phyloP scores from a whole-genome alignment of 2,888 invertebrate species.

The Andrena trimmerana region DNA sequence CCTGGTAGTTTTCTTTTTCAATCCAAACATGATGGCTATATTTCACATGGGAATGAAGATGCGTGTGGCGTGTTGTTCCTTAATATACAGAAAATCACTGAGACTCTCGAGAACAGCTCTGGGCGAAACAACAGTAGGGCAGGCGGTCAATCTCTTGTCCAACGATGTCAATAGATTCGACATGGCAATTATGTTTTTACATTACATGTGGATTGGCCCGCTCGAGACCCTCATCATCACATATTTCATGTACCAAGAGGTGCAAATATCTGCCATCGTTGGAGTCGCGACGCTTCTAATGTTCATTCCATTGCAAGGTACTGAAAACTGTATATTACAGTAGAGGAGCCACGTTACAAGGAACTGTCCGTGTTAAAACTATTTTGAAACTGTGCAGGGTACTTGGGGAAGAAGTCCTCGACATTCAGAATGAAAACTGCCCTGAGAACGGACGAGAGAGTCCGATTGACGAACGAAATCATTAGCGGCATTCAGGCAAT shows the following conservation, averaged over 20 bases:
- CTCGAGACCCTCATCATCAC: constrained; percentile 92
- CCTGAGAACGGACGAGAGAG: constrained; percentile 94
- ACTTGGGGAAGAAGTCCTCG: constrained; percentile 92
- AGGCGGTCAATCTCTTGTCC: constrained; percentile 95
- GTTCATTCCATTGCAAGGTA: constrained; percentile 91
- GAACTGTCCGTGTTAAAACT: neutral
- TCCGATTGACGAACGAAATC: constrained; percentile 96
- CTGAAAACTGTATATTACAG: neutral
- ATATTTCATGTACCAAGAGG: constrained; percentile 91
- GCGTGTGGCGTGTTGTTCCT: constrained; percentile 92
- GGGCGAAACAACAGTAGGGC: constrained; percentile 92
- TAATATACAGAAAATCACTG: constrained; percentile 93
- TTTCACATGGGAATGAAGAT: constrained; percentile 94
- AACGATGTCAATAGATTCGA: constrained; percentile 98
- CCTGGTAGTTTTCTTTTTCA: constrained; percentile 92
- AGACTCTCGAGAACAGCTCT: constrained; percentile 92
- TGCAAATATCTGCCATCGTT: constrained; percentile 89
- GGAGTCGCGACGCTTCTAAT: constrained; percentile 90
- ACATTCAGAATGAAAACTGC: constrained; percentile 92
- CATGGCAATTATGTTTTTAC: constrained; percentile 94
- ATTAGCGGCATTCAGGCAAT: constrained; percentile 94
- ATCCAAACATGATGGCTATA: constrained; percentile 95
- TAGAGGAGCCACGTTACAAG: neutral
- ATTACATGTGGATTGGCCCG: constrained; percentile 97
- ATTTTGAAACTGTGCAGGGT: constrained; percentile 85